Conservation (phyloP, 2,797 vertebrate genomes). For the Ptychadena robeensis region DNA sequence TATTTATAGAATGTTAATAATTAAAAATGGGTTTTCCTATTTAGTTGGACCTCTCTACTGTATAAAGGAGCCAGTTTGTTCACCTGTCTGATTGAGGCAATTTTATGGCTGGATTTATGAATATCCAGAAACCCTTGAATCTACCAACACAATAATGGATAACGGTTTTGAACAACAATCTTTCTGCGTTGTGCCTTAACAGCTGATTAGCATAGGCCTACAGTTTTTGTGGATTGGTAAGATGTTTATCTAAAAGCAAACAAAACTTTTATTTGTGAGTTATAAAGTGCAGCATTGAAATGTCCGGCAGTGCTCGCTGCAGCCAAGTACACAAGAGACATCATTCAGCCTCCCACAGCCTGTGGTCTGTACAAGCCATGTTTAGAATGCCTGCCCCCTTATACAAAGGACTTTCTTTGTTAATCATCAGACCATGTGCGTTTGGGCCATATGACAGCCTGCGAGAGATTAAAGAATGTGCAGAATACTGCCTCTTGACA, state of each 20-base stretch:
- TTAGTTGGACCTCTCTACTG: background rate
- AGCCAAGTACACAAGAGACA: conserved; percentile 28
- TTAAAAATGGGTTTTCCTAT: too few relatives aligned
- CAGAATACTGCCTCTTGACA: conserved; percentile 9
- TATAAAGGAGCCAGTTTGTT: background rate
- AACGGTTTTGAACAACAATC: background rate
- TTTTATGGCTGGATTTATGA: too few relatives aligned
- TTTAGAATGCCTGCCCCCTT: conserved; percentile 49
- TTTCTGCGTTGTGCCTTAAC: background rate
- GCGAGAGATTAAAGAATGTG: conserved; percentile 8
- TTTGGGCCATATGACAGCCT: conserved; percentile 51
- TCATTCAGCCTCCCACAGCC: conserved; percentile 52
- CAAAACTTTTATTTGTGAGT: conserved; percentile 29
- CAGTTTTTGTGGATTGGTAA: conserved; percentile 40
- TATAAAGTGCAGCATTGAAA: conserved; percentile 48
- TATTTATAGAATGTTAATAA: too few relatives aligned
- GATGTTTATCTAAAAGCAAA: conserved; percentile 51
- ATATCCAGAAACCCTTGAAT: background rate
- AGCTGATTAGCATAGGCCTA: background rate
- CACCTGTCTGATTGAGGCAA: background rate
- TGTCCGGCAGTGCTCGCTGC: conserved; percentile 16
- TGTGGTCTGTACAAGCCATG: conserved; percentile 48
- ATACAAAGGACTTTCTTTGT: conserved; percentile 59
- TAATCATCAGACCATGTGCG: conserved; percentile 50
- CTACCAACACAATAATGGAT: background rate